Evolutionary conservation across 2,888 invertebrate species (phyloP).

Genomic region (Platerodrilus igneus): DNA sequence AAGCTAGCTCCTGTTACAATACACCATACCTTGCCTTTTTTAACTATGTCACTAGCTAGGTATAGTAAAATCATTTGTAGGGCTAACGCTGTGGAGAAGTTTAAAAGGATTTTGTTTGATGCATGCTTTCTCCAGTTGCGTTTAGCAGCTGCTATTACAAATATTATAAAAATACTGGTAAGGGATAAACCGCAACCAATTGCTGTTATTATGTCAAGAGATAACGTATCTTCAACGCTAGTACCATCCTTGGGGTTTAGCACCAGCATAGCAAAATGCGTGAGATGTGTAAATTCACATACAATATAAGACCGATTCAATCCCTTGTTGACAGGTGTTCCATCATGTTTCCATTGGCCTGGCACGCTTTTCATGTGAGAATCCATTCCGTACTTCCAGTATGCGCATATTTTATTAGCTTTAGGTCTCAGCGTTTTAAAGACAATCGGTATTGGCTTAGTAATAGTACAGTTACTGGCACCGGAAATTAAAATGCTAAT

Average conservation of each 20-base stretch:
- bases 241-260: slow-evolving; percentile 18
- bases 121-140: slow-evolving; percentile 58
- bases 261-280: neutral
- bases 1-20: slow-evolving; percentile 53
- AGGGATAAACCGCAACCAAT: slow-evolving; percentile 3
- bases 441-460: neutral
- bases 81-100: slow-evolving; percentile 59
- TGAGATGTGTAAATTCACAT: neutral
- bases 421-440: neutral
- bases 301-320: neutral
- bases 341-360: neutral
- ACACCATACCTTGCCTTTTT: slow-evolving; percentile 47
- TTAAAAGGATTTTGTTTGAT: slow-evolving; percentile 61
- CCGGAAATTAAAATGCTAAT: neutral
- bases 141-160: slow-evolving; percentile 37
- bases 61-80: slow-evolving; percentile 52
- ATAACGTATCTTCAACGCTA: slow-evolving; percentile 43
- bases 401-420: neutral
- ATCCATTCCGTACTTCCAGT: slow-evolving; percentile 3
- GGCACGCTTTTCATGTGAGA: neutral
- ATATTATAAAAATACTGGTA: neutral
- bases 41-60: slow-evolving; percentile 43
- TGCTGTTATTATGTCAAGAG: slow-evolving; percentile 29
- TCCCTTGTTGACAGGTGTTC: too few relatives aligned
- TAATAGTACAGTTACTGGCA: neutral